A percentile compares a stretch with the other conserved stretches of the same genome.
phyloP scores from a whole-genome alignment of 2,797 vertebrate genomes.

The Hemitrygon akajei region DNA sequence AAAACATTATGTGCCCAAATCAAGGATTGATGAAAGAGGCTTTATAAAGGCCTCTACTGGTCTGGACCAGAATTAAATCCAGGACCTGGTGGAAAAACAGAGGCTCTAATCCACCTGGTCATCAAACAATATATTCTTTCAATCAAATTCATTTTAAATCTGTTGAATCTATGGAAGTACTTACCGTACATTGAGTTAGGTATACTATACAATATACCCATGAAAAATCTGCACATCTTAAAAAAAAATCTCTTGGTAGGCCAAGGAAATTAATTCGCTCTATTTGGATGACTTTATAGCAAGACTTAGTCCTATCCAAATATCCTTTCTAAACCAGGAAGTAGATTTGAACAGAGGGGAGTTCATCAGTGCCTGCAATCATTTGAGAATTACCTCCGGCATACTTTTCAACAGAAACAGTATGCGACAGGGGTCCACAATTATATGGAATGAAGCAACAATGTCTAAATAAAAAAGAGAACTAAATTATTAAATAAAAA shows the following conservation, averaged over 20 bases:
- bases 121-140: not conserved
- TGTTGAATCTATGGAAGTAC: not conserved
- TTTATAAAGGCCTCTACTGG: not conserved
- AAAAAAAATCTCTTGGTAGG: not conserved
- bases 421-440: not conserved
- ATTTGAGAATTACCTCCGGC: not conserved
- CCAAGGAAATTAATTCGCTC: not conserved
- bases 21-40: not conserved
- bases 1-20: not conserved
- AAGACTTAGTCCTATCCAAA: not conserved
- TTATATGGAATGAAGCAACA: not conserved
- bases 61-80: not conserved
- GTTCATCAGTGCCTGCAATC: not conserved
- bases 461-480: not conserved
- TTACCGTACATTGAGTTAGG: not conserved
- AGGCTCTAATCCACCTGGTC: not conserved
- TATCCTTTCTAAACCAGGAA: not conserved
- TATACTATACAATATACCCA: not conserved
- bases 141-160: not conserved
- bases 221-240: not conserved
- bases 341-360: not conserved
- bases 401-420: not conserved
- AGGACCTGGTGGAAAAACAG: not conserved
- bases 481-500: not conserved
- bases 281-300: not conserved